Evolutionary conservation across 1,140 invertebrate genomes (phyloP).

Genomic region (Metopolophium dirhodum): DNA sequence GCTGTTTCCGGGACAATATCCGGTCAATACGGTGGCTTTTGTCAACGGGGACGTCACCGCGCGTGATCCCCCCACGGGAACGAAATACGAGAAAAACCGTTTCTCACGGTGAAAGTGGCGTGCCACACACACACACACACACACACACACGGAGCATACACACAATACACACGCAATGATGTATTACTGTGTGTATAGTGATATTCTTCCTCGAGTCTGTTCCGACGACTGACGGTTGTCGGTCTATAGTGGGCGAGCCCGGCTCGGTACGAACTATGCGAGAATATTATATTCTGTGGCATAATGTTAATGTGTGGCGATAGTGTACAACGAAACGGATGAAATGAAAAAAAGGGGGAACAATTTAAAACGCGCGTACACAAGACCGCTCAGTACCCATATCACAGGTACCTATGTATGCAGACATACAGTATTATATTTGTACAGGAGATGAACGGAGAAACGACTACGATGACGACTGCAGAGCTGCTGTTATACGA

Average conservation of each 20-base stretch:
- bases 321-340: neutral
- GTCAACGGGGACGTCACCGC: neutral
- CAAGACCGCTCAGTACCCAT: no score
- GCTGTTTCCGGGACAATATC: constrained; percentile 15
- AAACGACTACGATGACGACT: constrained; percentile 1
- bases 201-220: neutral
- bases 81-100: constrained; percentile 11
- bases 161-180: neutral
- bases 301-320: neutral
- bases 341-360: neutral
- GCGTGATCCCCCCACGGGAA: neutral
- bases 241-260: constrained; percentile 18
- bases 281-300: neutral
- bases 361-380: neutral
- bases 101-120: constrained; percentile 41
- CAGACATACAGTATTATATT: neutral
- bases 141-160: neutral
- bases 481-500: neutral
- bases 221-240: neutral
- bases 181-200: neutral
- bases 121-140: neutral
- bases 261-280: neutral
- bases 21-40: constrained; percentile 19
- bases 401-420: neutral
- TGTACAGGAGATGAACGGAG: neutral